Evolutionary conservation across 2,797 vertebrate species (phyloP).

Genomic region (Pyrocephalus nanus): DNA sequence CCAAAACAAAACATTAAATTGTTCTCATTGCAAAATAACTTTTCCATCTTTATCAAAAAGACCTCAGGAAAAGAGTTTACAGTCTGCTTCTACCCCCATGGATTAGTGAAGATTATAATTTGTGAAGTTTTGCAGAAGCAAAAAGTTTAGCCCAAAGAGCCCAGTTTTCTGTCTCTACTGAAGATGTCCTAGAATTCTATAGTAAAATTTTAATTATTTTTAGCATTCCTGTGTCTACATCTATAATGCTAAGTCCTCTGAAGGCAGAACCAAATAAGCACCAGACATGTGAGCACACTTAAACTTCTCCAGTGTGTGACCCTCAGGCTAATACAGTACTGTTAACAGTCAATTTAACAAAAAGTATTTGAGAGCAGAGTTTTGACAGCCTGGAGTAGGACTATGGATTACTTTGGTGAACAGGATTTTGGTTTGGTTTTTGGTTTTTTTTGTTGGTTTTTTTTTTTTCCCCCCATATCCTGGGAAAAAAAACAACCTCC

Average conservation of each 20-base stretch:
- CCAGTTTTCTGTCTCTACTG: slow-evolving; percentile 13
- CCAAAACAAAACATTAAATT: neutral
- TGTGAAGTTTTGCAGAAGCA: neutral
- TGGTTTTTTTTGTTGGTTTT: no score
- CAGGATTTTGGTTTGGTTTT: neutral
- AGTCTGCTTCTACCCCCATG: neutral
- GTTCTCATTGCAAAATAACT: neutral
- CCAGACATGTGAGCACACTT: neutral
- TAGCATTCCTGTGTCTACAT: neutral
- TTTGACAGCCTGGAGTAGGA: neutral
- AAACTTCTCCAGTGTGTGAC: neutral
- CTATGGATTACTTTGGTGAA: neutral
- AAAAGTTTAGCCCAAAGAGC: neutral
- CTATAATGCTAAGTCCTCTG: neutral
- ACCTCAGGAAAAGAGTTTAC: neutral
- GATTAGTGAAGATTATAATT: neutral
- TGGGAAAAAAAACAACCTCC: accelerated
- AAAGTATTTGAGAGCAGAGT: neutral
- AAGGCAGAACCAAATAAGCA: neutral
- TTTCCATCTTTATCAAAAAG: neutral
- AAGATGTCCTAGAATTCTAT: neutral
- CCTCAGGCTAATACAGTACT: neutral
- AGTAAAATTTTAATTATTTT: slow-evolving; percentile 12
- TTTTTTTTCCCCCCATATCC: neutral
- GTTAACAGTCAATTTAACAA: neutral